A percentile compares a stretch with the other conserved stretches of the same genome.
Evolutionary conservation across 2,888 invertebrate species (phyloP).

Genomic region (Brenthis hecate): DNA sequence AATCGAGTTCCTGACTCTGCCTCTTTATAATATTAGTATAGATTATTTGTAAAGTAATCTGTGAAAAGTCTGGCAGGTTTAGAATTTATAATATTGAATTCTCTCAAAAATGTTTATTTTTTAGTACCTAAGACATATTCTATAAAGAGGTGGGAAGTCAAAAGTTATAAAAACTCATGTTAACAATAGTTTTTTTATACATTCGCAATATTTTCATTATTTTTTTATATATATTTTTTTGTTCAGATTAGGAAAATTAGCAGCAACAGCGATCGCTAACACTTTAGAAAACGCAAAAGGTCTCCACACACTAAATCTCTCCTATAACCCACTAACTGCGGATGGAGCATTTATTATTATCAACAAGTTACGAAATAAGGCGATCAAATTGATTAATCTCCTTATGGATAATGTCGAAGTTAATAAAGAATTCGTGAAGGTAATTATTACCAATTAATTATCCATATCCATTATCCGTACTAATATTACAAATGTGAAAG

Average conservation of each 20-base stretch:
- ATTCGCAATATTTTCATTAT: background rate
- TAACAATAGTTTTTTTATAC: no score
- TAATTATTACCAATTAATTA: background rate
- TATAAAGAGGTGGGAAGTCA: no score
- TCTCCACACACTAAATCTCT: conserved; percentile 37
- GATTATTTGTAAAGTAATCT: no score
- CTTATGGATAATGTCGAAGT: conserved; percentile 37
- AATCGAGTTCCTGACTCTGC: no score
- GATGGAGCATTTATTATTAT: conserved; percentile 31
- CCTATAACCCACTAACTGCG: conserved; percentile 38
- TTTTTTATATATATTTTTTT: background rate
- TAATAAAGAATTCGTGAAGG: conserved; percentile 35
- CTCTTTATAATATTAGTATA: no score
- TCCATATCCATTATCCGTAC: background rate
- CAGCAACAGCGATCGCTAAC: conserved; percentile 29
- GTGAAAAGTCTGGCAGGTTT: no score
- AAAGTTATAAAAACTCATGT: no score
- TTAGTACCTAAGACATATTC: no score
- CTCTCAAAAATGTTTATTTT: no score
- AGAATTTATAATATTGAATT: no score
- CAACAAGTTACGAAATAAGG: conserved; percentile 24
- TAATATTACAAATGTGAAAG: no score
- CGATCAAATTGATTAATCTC: conserved; percentile 31
- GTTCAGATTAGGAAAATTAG: conserved; percentile 33
- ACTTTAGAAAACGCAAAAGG: conserved; percentile 27